phyloP scores from a whole-genome alignment of 2,888 invertebrate genomes.

The Drosophila mayaguana region DNA sequence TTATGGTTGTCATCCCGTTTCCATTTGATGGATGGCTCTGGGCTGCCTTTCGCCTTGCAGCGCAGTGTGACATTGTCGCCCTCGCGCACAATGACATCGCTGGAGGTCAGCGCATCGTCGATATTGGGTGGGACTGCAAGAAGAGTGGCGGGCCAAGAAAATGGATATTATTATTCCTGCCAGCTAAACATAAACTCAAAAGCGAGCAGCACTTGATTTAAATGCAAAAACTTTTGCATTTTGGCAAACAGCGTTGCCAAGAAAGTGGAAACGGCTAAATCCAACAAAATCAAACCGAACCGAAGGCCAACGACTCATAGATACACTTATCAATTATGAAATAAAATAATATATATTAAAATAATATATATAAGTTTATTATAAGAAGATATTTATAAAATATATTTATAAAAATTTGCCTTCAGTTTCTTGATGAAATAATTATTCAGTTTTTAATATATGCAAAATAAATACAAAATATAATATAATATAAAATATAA shows the following conservation, averaged over 20 bases:
- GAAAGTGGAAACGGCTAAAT: conserved; percentile 38
- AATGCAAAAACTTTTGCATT: conserved; percentile 68
- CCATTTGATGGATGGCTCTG: conserved; percentile 95
- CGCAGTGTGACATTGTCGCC: conserved; percentile 94
- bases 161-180: conserved; percentile 50
- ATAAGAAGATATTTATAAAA: not conserved
- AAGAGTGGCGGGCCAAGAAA: conserved; percentile 81
- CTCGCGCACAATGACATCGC: conserved; percentile 96
- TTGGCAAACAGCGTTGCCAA: conserved; percentile 59
- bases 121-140: conserved; percentile 94
- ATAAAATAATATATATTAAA: no score
- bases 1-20: conserved; percentile 94
- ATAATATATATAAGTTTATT: not conserved
- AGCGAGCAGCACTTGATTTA: conserved; percentile 57
- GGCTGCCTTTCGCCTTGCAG: conserved; percentile 95
- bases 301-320: conserved; percentile 10
- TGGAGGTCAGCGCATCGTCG: conserved; percentile 95
- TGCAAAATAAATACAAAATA: no score
- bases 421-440: no score
- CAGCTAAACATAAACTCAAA: conserved; percentile 52
- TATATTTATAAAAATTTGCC: no score
- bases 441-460: no score
- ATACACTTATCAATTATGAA: conserved; percentile 20
- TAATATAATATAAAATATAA: no score
- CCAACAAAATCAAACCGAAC: not conserved